A percentile compares a stretch with the other conserved stretches of the same genome.
Evolutionary conservation across 2,888 invertebrate species (phyloP).

Genomic region (Drosophila stalkeri): DNA sequence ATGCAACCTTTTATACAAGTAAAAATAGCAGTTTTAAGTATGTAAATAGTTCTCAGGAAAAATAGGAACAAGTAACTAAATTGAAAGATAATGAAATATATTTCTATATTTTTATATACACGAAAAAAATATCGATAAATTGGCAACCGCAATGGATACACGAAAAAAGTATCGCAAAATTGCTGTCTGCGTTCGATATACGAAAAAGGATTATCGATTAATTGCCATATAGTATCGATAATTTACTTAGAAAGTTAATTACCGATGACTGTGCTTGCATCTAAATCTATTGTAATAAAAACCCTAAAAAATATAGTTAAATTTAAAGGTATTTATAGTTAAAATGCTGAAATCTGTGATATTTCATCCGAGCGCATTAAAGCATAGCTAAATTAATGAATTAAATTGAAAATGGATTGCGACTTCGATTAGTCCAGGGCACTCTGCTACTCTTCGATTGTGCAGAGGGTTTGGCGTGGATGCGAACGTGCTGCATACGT

Average conservation of each 20-base stretch:
- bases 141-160: no score
- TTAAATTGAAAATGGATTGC: neutral
- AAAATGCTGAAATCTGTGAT: neutral
- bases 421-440: neutral
- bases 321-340: neutral
- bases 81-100: neutral
- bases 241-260: no score
- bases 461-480: slow-evolving; percentile 71
- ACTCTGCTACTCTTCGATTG: slow-evolving; percentile 77
- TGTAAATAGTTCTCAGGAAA: neutral
- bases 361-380: neutral
- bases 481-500: slow-evolving; percentile 62
- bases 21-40: no score
- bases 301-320: no score
- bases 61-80: slow-evolving; percentile 41
- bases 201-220: neutral
- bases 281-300: neutral
- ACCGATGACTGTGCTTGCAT: neutral
- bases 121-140: no score
- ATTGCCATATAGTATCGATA: neutral
- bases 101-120: neutral
- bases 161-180: no score
- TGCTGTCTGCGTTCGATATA: no score
- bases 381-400: neutral
- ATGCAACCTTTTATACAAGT: no score